Base-by-base conservation (phyloP, 2,113 vertebrate genomes). In the Rhinolophus ferrumequinum region DNA sequence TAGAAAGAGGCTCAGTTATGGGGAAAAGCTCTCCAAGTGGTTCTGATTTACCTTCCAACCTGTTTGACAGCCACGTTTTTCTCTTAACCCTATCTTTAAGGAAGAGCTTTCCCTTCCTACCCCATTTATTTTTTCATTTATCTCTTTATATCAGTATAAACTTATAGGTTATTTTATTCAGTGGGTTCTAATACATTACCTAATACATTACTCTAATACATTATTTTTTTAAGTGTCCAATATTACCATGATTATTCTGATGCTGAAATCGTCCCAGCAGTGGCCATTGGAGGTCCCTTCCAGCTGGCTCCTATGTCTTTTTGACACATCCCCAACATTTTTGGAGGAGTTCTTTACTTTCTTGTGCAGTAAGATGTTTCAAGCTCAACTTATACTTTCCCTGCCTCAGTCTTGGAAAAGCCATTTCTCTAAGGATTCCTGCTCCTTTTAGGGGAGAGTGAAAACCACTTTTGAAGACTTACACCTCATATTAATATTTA, bases 291-390 rank as follows among this genome's bases (percentile, higher is more conserved):
- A 33, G 62, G 58, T 5, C 26, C 10, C 44, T 47, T 38, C 44
- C 41, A 85, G n/a, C 15, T 62, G 41, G 14, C 5, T 50, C 47
- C 38, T 24, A 8, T 52, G 26, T 54, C 3, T 56, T 64, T 62
- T 56, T 33, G 69, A 94, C 50, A 79, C 26, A 62, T 15, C 24
- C 52, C 6, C 8, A 35, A 67, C 26, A 75, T 52, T 93, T 50
- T 62, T 80, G 56, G 52, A 85, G 58, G 93, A 91, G 44, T 33
- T 88, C 41, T 86, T 94, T 73, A 79, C 30, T 89, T 92, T 92
- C 83, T 70, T 21, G 56, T 19, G 50, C 8, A 62, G 28, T 56
- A 47, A 69, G n/a, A 84, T 85, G 30, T 91, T 92, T 38, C 47
- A 95, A 73, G 56, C 11, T 84, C 73, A 94, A 92, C 56, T 50